These are phyloP conservation scores for Strigamia crassipes DNA, from an alignment of 2,888 invertebrate genomes.

Conservation along the genomic window DNA sequence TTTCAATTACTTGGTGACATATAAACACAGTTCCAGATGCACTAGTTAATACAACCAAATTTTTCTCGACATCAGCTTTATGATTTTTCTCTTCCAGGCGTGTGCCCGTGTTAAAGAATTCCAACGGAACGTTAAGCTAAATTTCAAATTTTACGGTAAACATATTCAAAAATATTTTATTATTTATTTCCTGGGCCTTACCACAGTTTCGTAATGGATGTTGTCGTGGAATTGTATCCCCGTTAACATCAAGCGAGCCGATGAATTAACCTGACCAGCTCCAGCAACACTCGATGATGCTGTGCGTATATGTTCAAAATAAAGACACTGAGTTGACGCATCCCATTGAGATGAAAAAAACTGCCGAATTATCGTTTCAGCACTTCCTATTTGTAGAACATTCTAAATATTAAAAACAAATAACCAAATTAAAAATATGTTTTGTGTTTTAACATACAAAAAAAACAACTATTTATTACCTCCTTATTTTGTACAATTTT, in stretches of 20 bases:
- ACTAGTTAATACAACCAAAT: conserved; percentile 77
- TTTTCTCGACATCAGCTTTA: conserved; percentile 59
- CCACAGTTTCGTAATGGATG: conserved; percentile 83
- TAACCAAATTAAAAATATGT: not conserved
- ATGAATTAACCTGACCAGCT: conserved; percentile 63
- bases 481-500: not conserved
- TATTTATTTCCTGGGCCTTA: conserved; percentile 60
- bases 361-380: conserved; percentile 52
- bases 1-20: conserved; percentile 68
- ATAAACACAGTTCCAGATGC: conserved; percentile 74
- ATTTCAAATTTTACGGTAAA: conserved; percentile 52
- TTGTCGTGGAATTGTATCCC: conserved; percentile 86
- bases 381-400: not conserved
- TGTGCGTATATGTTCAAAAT: conserved; percentile 79
- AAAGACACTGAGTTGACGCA: conserved; percentile 74
- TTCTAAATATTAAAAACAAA: not conserved
- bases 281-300: no score
- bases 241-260: conserved; percentile 72
- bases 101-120: conserved; percentile 69
- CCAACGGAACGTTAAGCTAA: conserved; percentile 79
- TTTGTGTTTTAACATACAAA: no score
- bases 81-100: not conserved
- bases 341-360: conserved; percentile 84
- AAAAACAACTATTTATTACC: not conserved
- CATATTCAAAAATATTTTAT: not conserved